Conservation (phyloP, 2,797 vertebrate species). For the Stomatorhinus walkeri region DNA sequence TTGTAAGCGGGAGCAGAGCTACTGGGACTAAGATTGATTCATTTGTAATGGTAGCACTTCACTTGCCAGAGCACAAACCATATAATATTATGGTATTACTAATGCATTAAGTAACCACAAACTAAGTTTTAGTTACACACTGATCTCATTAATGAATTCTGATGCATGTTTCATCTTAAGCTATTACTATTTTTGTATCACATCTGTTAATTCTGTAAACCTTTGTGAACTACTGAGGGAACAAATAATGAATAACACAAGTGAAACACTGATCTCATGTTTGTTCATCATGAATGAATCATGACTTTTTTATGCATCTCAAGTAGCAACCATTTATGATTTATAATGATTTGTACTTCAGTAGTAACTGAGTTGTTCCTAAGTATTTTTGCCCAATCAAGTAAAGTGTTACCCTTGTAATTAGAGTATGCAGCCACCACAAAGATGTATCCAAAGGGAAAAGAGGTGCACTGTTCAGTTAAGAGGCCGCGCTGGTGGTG, state of each 20-base stretch:
- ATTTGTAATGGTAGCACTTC: neutral
- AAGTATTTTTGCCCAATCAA: neutral
- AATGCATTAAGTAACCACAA: neutral
- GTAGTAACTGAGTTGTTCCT: neutral
- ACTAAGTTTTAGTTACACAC: neutral
- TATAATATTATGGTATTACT: neutral
- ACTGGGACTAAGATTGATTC: neutral
- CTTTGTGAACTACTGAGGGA: neutral
- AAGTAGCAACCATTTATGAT: neutral
- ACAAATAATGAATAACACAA: neutral
- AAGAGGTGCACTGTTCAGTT: neutral
- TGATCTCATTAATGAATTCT: neutral
- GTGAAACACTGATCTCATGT: neutral
- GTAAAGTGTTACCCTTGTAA: neutral
- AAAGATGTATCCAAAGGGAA: neutral
- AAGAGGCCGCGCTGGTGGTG: neutral
- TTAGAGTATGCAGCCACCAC: neutral
- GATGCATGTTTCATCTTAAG: neutral
- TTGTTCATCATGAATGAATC: neutral
- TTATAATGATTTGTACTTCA: neutral
- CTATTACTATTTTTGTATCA: neutral
- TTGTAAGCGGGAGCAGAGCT: neutral
- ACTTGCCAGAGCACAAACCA: neutral
- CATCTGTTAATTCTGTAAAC: neutral
- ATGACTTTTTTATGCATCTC: neutral